These are phyloP conservation scores for Prosopocoilus inquinatus DNA, from an alignment of 2,888 invertebrate genomes.

Conservation along the genomic window DNA sequence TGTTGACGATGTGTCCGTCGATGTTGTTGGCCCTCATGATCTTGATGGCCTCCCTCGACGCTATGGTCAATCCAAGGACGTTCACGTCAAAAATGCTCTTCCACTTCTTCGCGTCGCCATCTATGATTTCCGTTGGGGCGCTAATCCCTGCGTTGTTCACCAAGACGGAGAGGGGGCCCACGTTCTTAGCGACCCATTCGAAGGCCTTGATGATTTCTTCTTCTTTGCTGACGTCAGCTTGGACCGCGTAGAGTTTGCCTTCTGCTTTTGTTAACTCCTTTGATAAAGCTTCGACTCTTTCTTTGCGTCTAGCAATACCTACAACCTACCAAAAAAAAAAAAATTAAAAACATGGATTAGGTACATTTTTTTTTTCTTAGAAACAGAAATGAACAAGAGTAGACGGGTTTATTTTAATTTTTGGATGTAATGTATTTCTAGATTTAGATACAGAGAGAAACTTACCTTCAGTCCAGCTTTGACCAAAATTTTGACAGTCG, in stretches of 20 bases:
- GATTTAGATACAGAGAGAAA: too few species aligned
- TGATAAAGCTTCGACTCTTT: not conserved
- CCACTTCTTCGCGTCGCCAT: conserved; percentile 11
- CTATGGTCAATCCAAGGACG: conserved; percentile 5
- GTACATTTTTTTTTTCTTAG: too few species aligned
- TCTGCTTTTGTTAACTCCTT: not conserved
- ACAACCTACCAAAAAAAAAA: conserved; percentile 1
- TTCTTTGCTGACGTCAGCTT: conserved; percentile 6
- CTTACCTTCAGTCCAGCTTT: not conserved
- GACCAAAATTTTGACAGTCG: not conserved
- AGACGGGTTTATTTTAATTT: too few species aligned
- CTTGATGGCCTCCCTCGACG: conserved; percentile 9
- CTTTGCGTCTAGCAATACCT: conserved; percentile 4
- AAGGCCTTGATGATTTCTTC: conserved; percentile 9
- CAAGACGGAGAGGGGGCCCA: conserved; percentile 1
- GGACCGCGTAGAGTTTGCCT: not conserved
- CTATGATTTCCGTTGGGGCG: not conserved
- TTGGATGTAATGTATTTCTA: too few species aligned
- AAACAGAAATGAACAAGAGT: not conserved
- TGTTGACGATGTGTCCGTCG: conserved; percentile 15
- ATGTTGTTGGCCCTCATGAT: conserved; percentile 12
- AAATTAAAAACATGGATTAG: conserved; percentile 5
- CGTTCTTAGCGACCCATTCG: not conserved
- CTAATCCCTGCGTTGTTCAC: conserved; percentile 11
- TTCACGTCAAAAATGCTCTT: conserved; percentile 11